Evolutionary conservation across 1,140 invertebrate species (phyloP).

Genomic region (Pygmarrhopalites habei): DNA sequence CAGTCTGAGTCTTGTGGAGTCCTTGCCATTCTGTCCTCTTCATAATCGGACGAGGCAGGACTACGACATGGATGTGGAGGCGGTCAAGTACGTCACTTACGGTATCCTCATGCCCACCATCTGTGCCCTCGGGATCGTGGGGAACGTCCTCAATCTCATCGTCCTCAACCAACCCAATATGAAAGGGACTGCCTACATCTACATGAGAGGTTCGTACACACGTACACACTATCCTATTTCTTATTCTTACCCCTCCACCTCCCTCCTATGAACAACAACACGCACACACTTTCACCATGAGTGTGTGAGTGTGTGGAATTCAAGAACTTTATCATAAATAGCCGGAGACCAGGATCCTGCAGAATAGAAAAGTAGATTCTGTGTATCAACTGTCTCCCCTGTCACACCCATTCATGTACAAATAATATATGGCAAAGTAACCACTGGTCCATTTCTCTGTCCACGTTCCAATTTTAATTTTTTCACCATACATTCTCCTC

Average conservation of each 20-base stretch:
- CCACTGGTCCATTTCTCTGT: no score
- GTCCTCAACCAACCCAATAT: conserved; percentile 65
- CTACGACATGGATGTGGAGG: conserved; percentile 17
- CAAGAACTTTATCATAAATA: no score
- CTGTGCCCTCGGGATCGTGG: conserved; percentile 62
- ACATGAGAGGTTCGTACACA: conserved; percentile 68
- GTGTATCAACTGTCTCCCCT: no score
- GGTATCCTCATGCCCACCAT: conserved; percentile 61
- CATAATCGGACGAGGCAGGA: not conserved
- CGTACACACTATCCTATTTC: not conserved
- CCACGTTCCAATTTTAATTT: no score
- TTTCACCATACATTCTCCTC: no score
- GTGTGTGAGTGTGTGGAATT: no score
- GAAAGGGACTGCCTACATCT: conserved; percentile 67
- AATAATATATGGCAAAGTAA: no score
- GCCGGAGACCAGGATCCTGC: no score
- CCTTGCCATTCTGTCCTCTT: not conserved
- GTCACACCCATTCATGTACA: no score
- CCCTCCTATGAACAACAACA: no score
- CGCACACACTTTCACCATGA: no score
- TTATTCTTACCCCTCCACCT: not conserved
- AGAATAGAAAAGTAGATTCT: no score
- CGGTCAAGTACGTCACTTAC: conserved; percentile 58
- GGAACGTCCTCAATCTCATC: conserved; percentile 64
- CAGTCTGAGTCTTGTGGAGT: not conserved